These are phyloP conservation scores for Urocynchramus pylzowi DNA, from an alignment of 2,113 vertebrate species.

Conservation along the genomic window DNA sequence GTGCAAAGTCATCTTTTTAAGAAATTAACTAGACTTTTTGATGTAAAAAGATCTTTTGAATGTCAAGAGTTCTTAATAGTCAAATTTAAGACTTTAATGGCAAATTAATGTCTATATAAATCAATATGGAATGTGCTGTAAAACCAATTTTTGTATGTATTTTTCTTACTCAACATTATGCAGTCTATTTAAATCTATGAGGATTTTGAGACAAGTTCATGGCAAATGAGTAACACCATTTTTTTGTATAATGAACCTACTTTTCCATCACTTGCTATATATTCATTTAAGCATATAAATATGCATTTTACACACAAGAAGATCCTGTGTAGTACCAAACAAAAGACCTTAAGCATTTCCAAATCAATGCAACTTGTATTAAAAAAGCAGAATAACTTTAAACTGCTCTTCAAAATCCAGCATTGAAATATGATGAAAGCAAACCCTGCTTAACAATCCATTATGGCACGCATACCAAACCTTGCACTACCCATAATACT, in stretches of 20 bases:
- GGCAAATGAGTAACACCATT: background rate
- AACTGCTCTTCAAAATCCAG: background rate
- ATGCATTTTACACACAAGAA: background rate
- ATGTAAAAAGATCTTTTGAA: slow-evolving; percentile 10
- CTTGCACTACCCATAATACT: background rate
- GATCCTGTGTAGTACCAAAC: background rate
- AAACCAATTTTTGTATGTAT: background rate
- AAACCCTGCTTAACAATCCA: background rate
- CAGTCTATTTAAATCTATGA: background rate
- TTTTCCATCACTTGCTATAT: background rate
- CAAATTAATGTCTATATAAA: slow-evolving; percentile 70
- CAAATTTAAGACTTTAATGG: slow-evolving; percentile 62
- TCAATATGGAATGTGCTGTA: slow-evolving; percentile 37
- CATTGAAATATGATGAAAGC: background rate
- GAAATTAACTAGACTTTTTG: background rate
- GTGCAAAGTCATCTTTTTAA: background rate
- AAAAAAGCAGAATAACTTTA: background rate
- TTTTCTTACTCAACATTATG: slow-evolving; percentile 5
- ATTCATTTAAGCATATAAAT: background rate
- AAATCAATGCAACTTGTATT: background rate
- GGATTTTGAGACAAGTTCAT: background rate
- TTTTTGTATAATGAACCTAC: background rate
- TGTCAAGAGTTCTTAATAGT: slow-evolving; percentile 66
- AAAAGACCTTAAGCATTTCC: background rate
- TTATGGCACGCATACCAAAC: background rate